A percentile compares a stretch with the other conserved stretches of the same genome.
Evolutionary conservation across 1,140 invertebrate species (phyloP).

Genomic region (Zaprionus kolodkinae): DNA sequence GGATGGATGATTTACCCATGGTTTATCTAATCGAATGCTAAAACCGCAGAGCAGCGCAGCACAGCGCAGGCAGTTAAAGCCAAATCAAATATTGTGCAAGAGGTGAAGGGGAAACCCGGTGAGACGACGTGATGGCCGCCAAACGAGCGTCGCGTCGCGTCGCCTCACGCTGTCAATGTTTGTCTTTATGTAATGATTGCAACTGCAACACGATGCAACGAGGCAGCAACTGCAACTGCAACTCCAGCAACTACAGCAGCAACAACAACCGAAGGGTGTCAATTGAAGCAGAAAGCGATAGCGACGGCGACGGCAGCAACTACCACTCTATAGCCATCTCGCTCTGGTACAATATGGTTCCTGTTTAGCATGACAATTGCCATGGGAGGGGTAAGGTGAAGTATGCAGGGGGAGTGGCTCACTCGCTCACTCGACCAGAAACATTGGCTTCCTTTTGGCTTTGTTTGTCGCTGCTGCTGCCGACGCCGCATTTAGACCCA

Average conservation of each 20-base stretch:
- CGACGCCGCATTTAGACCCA: constrained; percentile 55
- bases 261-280: constrained; percentile 66
- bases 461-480: constrained; percentile 15
- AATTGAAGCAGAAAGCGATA: constrained; percentile 77
- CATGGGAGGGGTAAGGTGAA: neutral
- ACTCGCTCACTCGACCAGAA: constrained; percentile 68
- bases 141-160: constrained; percentile 30
- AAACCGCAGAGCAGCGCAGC: constrained; percentile 13
- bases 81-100: constrained; percentile 62
- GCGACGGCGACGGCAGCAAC: constrained; percentile 1
- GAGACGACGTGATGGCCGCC: constrained; percentile 35
- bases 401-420: constrained; percentile 1
- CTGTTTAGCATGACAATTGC: constrained; percentile 77
- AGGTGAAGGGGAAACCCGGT: constrained; percentile 44
- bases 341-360: constrained; percentile 66
- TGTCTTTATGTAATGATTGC: constrained; percentile 62
- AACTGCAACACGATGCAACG: constrained; percentile 36
- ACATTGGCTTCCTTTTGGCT: constrained; percentile 73
- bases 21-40: constrained; percentile 46
- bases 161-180: constrained; percentile 56
- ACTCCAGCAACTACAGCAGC: constrained; percentile 34
- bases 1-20: neutral
- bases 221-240: constrained; percentile 26
- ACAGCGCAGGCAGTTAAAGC: constrained; percentile 20
- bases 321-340: constrained; percentile 26